Evolutionary conservation across 2,797 vertebrate species (phyloP), one percentile per base, ranked within the genome.

Genomic region (Diplodus sargus): DNA sequence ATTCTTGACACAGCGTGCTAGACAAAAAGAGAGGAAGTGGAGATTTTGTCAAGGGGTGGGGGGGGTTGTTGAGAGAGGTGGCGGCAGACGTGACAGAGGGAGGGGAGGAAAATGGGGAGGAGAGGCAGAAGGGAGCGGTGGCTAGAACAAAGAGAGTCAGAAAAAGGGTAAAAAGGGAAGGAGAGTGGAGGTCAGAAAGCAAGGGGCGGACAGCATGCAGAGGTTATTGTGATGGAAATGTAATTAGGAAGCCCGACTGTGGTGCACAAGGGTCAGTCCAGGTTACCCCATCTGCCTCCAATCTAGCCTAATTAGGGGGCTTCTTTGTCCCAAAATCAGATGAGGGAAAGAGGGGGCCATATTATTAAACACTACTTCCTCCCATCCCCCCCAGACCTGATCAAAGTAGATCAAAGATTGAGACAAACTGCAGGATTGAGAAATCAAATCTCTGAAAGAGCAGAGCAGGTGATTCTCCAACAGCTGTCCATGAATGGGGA

Each of bases 191-290:
- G 94, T 94, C 93, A 94, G 89, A 93, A 94, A 94, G 93, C 91
- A 95, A 93, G 86, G 86, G 93, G 91, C 79, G 83, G 92, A 91
- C 91, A 92, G 91, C 93, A 93, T 81, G 92, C 87, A 89, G 91
- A 86, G 91, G 89, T 93, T 94, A 94, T 96, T 96, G 95, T 96
- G 93, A 96, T 96, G 95, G 95, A 96, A 96, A 96, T 96, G 95
- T 94, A 95, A 96, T 96, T 95, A 96, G 93, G 89, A 91, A 91
- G 91, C 86, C 88, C 79, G 91, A 92, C 92, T 90, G 90, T 60
- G 87, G 87, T 81, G 89, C 91, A 90, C 53, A 22, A 81, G 91
- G 94, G 94, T 95, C 94, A 95, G 91, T 85, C 81, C 90, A 91
- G 93, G 93, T 93, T 94, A 94, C 89, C 94, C 95, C 95, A 96